Evolutionary conservation across 2,113 vertebrate genomes (phyloP).

Genomic region (Atrichornis clamosus): DNA sequence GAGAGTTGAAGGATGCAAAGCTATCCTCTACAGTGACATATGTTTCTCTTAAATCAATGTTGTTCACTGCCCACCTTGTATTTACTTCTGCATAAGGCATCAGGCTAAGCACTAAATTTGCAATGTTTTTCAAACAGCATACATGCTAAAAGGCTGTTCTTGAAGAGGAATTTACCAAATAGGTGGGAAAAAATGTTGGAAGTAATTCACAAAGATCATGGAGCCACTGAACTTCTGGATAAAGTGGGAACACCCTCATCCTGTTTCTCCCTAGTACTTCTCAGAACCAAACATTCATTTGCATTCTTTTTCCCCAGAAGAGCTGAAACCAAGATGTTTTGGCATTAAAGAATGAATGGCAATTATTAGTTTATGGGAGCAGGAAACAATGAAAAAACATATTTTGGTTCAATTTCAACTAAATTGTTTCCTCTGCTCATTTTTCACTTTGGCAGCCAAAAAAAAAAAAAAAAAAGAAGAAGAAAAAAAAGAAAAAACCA

Average conservation of each 20-base stretch:
- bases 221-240: neutral
- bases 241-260: neutral
- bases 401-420: slow-evolving; percentile 30
- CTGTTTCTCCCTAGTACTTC: neutral
- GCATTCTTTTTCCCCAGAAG: neutral
- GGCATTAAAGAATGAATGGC: neutral
- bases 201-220: neutral
- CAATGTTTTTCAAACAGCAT: neutral
- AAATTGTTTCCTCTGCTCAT: slow-evolving; percentile 41
- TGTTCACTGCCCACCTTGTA: neutral
- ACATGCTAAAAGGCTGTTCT: neutral
- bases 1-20: neutral
- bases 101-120: neutral
- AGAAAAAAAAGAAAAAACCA: neutral
- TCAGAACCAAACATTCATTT: slow-evolving; percentile 7
- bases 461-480: neutral
- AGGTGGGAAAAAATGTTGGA: neutral
- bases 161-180: neutral
- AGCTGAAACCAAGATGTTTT: neutral
- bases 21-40: neutral
- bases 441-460: slow-evolving; percentile 27
- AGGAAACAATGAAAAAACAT: slow-evolving; percentile 26
- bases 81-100: neutral
- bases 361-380: neutral
- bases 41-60: neutral